Conservation (phyloP, 2,888 invertebrate genomes). For the Cephus spinipes region DNA sequence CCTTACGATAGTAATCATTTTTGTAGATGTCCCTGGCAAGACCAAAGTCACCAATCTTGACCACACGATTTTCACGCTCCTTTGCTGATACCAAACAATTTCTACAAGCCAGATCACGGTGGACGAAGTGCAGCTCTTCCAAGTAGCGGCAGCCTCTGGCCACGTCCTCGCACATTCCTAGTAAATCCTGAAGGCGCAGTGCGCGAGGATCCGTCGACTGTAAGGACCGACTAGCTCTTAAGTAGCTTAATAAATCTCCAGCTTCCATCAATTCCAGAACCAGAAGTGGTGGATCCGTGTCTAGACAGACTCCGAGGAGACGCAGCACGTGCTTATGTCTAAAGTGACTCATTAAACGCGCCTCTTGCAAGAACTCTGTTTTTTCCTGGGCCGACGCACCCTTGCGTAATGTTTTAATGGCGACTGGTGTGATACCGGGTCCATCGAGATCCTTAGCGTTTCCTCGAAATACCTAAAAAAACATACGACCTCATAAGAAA, state of each 20-base stretch:
- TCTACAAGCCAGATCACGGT: constrained; percentile 94
- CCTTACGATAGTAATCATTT: constrained; percentile 97
- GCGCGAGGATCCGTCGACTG: constrained; percentile 73
- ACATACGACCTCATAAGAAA: background rate
- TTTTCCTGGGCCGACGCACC: constrained; percentile 92
- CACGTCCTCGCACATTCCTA: constrained; percentile 95
- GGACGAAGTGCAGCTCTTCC: constrained; percentile 97
- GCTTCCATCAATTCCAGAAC: constrained; percentile 98
- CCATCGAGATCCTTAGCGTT: constrained; percentile 78
- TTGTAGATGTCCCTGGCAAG: constrained; percentile 96
- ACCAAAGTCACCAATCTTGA: constrained; percentile 98
- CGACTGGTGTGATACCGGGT: constrained; percentile 79
- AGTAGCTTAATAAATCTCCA: constrained; percentile 92
- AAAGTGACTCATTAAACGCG: constrained; percentile 97
- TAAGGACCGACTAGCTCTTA: constrained; percentile 82
- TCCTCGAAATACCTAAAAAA: constrained; percentile 82
- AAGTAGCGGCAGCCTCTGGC: constrained; percentile 95
- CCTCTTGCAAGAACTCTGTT: constrained; percentile 95
- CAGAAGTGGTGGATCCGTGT: constrained; percentile 92
- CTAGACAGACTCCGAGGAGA: constrained; percentile 93
- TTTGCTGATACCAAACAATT: constrained; percentile 91
- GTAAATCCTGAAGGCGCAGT: constrained; percentile 83
- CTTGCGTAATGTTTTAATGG: constrained; percentile 94
- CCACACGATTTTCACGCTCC: constrained; percentile 78
- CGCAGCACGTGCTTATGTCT: constrained; percentile 95